Percentiles rank a stretch among this genome's conserved stretches.
phyloP scores from a whole-genome alignment of 2,888 invertebrate species.

The Thecophora atra region DNA sequence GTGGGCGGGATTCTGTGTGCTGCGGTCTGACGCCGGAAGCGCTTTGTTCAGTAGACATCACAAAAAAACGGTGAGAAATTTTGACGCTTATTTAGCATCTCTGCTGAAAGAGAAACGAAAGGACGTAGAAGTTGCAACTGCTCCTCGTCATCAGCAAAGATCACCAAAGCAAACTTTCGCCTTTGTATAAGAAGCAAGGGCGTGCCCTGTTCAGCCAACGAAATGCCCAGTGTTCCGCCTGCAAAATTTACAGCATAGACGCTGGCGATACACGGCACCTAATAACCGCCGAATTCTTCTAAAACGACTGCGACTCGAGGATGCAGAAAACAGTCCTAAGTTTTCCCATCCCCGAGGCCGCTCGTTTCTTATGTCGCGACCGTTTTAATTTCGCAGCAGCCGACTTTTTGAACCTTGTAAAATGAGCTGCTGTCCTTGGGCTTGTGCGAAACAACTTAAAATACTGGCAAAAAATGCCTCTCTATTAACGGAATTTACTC shows the following conservation, averaged over 20 bases:
- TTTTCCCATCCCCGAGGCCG: no score
- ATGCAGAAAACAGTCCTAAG: no score
- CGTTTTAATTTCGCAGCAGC: constrained; percentile 2
- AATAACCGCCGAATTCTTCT: background rate
- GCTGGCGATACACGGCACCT: background rate
- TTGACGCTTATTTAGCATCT: constrained; percentile 57
- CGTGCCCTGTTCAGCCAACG: no score
- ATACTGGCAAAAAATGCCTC: constrained; percentile 4
- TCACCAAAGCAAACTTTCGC: no score
- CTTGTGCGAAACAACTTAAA: background rate
- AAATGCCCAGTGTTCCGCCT: no score
- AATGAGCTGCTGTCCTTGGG: constrained; percentile 20
- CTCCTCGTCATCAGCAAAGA: no score
- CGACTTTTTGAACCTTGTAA: background rate
- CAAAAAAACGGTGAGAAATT: constrained; percentile 46
- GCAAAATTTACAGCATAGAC: no score
- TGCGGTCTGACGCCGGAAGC: constrained; percentile 19
- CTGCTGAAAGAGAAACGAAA: constrained; percentile 5
- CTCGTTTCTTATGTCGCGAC: background rate
- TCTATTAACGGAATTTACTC: constrained; percentile 28
- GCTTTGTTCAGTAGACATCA: constrained; percentile 21
- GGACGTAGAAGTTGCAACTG: background rate
- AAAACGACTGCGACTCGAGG: no score
- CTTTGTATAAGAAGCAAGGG: no score
- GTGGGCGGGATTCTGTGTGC: background rate